A percentile compares a stretch with the other conserved stretches of the same genome.
These are phyloP conservation scores for Nannoperca obscura DNA, from an alignment of 2,797 vertebrate species.

Conservation along the genomic window DNA sequence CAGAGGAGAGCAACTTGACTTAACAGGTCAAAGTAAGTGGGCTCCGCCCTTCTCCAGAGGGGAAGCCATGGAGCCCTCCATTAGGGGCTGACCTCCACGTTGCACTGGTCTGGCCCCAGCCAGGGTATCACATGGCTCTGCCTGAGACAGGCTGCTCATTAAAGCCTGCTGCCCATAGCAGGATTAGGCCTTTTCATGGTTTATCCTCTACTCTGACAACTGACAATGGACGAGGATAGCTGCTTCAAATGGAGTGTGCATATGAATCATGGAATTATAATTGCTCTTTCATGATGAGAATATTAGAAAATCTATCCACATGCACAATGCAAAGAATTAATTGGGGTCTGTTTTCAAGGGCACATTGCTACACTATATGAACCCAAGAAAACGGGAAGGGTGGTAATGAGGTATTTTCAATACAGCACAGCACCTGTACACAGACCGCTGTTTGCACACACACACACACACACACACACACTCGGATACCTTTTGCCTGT, in stretches of 20 bases:
- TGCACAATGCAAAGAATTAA: slow-evolving; percentile 81
- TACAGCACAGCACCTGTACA: slow-evolving; percentile 59
- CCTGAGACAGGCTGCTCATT: slow-evolving; percentile 85
- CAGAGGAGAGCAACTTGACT: slow-evolving; percentile 86
- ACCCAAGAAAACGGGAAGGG: slow-evolving; percentile 66
- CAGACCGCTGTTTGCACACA: slow-evolving; percentile 60
- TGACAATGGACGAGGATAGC: slow-evolving; percentile 80
- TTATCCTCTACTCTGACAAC: slow-evolving; percentile 83
- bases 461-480: slow-evolving; percentile 52
- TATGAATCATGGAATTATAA: slow-evolving; percentile 85
- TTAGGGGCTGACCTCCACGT: slow-evolving; percentile 83
- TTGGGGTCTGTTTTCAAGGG: slow-evolving; percentile 84
- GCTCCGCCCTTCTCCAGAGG: slow-evolving; percentile 84
- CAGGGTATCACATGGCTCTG: slow-evolving; percentile 82
- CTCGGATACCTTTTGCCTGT: slow-evolving; percentile 53
- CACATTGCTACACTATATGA: slow-evolving; percentile 76
- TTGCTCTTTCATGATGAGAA: slow-evolving; percentile 85
- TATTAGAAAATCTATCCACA: slow-evolving; percentile 82
- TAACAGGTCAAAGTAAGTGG: slow-evolving; percentile 86
- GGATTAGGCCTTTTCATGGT: slow-evolving; percentile 86
- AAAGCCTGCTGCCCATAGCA: slow-evolving; percentile 80
- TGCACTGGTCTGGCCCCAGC: slow-evolving; percentile 77
- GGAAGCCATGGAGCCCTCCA: slow-evolving; percentile 82
- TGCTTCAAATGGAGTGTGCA: slow-evolving; percentile 80
- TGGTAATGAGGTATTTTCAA: slow-evolving; percentile 77